These are phyloP conservation scores for Psettodes erumei DNA, from an alignment of 2,113 vertebrate species.

Conservation along the genomic window DNA sequence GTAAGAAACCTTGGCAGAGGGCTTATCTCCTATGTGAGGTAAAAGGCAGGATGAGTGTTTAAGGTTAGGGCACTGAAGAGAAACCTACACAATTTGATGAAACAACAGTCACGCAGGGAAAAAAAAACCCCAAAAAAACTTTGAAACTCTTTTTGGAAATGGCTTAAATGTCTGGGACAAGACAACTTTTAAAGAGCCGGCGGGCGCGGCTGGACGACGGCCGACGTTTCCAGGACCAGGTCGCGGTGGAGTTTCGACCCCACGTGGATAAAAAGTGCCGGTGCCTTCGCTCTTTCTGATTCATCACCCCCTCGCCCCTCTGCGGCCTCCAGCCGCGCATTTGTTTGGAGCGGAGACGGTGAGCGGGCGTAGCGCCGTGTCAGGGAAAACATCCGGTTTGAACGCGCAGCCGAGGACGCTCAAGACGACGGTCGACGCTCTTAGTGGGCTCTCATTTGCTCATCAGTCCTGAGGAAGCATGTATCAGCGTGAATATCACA, in stretches of 20 bases:
- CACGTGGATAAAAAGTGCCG: no score
- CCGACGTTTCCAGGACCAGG: neutral
- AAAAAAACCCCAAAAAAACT: no score
- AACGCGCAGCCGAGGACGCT: no score
- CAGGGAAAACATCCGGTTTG: neutral
- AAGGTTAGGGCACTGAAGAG: conserved; percentile 4
- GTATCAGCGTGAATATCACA: no score
- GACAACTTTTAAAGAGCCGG: no score
- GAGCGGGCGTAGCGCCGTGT: neutral
- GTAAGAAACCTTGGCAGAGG: conserved; percentile 53
- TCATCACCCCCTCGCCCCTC: neutral
- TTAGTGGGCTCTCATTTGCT: no score
- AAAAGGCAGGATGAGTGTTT: conserved; percentile 44
- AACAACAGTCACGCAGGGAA: neutral
- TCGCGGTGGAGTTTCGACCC: no score
- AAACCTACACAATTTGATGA: conserved; percentile 10
- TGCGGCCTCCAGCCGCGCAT: neutral
- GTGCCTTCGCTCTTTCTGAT: no score
- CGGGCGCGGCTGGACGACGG: no score
- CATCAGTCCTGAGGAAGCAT: no score
- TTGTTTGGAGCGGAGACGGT: neutral
- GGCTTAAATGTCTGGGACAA: neutral
- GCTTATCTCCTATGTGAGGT: conserved; percentile 65
- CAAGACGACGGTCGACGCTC: no score
- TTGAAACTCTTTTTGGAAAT: neutral